phyloP scores from a whole-genome alignment of 2,797 vertebrate species.

The Linurgus olivaceus region DNA sequence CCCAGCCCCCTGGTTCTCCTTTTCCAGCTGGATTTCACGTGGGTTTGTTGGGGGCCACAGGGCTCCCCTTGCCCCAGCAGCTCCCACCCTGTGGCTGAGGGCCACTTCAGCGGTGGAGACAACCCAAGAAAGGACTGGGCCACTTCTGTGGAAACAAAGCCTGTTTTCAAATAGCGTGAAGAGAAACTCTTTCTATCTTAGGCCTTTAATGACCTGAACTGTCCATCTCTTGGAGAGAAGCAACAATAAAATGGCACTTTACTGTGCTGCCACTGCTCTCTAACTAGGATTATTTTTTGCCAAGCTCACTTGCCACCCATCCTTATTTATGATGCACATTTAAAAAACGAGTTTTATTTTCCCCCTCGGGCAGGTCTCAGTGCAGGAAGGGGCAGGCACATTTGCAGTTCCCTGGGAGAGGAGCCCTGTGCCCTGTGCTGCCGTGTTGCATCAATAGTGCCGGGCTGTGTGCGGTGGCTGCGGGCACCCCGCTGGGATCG shows the following conservation, averaged over 20 bases:
- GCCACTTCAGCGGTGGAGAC: conserved; percentile 64
- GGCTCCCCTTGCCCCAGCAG: not conserved
- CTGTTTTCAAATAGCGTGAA: conserved; percentile 76
- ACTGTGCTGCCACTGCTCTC: not conserved
- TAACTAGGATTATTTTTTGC: not conserved
- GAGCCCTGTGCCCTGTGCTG: conserved; percentile 68
- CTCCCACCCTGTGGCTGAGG: not conserved
- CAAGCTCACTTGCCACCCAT: not conserved
- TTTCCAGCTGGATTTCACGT: conserved; percentile 84
- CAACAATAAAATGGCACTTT: not conserved
- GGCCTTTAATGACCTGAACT: conserved; percentile 72
- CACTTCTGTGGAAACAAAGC: conserved; percentile 75
- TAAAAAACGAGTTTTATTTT: conserved; percentile 6
- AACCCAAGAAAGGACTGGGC: conserved; percentile 61
- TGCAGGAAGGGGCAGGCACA: conserved; percentile 27
- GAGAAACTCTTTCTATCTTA: conserved; percentile 71
- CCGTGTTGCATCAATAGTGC: conserved; percentile 84
- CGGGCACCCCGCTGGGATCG: conserved; percentile 92
- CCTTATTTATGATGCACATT: conserved; percentile 16
- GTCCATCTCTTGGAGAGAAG: conserved; percentile 40
- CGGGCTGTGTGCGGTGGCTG: conserved; percentile 83
- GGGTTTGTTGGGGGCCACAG: conserved; percentile 67
- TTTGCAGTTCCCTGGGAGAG: conserved; percentile 68
- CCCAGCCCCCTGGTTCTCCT: conserved; percentile 71
- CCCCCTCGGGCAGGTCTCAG: not conserved